Conservation (phyloP, 2,113 vertebrate genomes). For the Bucco capensis region DNA sequence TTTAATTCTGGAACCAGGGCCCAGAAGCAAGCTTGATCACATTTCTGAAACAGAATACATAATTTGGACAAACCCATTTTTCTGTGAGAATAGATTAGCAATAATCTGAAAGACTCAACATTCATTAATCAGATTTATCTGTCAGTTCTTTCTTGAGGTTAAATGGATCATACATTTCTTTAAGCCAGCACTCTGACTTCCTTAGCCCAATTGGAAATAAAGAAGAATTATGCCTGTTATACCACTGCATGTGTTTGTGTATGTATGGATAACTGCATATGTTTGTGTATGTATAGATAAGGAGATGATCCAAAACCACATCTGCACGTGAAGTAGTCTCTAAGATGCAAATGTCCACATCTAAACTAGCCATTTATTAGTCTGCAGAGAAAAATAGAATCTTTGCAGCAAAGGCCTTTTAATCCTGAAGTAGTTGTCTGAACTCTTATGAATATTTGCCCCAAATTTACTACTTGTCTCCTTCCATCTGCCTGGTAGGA, state of each 20-base stretch:
- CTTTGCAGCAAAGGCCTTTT: background rate
- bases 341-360: background rate
- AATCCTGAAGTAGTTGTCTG: background rate
- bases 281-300: background rate
- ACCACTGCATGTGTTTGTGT: background rate
- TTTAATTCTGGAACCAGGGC: background rate
- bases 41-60: background rate
- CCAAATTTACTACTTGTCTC: background rate
- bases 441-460: background rate
- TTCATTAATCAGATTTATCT: background rate
- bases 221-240: background rate
- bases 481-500: background rate
- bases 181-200: background rate
- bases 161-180: background rate
- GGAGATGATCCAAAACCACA: background rate
- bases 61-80: background rate
- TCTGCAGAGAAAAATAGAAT: background rate
- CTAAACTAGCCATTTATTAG: background rate
- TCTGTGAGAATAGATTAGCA: background rate
- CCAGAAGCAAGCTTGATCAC: background rate
- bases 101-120: background rate
- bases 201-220: background rate
- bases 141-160: background rate
- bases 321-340: background rate
- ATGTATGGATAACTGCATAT: background rate